Base-by-base conservation (phyloP, 2,113 vertebrate genomes). In the Clarias gariepinus region DNA sequence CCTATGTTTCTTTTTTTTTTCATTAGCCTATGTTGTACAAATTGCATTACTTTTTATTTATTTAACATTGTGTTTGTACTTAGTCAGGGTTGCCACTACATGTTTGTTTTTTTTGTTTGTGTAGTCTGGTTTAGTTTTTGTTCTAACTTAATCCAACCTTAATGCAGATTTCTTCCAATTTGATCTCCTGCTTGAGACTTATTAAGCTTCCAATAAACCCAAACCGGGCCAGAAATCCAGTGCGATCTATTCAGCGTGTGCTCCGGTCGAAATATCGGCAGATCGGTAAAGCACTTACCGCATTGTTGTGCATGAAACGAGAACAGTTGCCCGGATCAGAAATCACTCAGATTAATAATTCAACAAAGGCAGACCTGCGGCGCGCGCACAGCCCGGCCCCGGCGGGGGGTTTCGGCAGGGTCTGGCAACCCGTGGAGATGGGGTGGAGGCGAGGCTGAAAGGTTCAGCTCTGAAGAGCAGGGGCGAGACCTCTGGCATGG, bases 341-440 rank as follows among this genome's bases (percentile, higher is more conserved):
- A 88, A 82, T 85, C 86, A 78, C 73, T 84, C 69, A 64, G 60
- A 87, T 90, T 82, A 87, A 90, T 88, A 87, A 87, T 90, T 87
- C 83, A 87, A 66, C 71, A 81, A 82, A 57, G 23, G 30, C 85
- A 60, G 83, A 64, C 87, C 85, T 63, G 55, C 61, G 47, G 89
- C 68, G 78, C n/a, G n/a, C 80, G 36, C 80, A 30, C 63, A 85
- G 83, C 69, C 53, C 18, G 63, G 66, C 25, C 81, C 57, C 23
- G 23, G 66, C 3, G 15, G 81, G 78, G 73, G 66, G 84, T 74
- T 84, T 47, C 33, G 25, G 57, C 63, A 55, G 74, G 87, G 53
- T 88, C 69, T 87, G 80, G 86, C 86, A 87, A 87, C 79, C 85
- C 41, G 21, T 25, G 33, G 76, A 55, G 74, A 69, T 57, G 53